Conservation (phyloP, 2,797 vertebrate species). For the Anabacerthia variegaticeps region DNA sequence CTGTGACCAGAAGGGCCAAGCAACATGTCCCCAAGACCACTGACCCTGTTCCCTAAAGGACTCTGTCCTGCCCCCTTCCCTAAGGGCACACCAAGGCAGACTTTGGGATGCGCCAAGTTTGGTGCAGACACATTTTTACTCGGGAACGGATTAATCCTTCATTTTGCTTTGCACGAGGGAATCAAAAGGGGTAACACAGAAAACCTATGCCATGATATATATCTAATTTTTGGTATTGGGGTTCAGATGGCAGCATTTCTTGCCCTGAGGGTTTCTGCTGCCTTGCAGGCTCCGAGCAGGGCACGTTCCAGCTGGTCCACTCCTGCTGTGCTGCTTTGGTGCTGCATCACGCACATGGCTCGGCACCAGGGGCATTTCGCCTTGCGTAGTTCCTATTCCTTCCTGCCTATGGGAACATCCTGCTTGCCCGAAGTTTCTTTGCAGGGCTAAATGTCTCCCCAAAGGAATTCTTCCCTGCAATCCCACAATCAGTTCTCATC, state of each 20-base stretch:
- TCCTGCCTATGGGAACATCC: constrained; percentile 80
- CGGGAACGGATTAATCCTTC: background rate
- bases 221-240: background rate
- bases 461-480: constrained; percentile 76
- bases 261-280: background rate
- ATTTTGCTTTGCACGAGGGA: background rate
- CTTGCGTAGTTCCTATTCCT: constrained; percentile 87
- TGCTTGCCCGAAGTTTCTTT: constrained; percentile 78
- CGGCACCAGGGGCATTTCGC: constrained; percentile 77
- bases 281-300: constrained; percentile 79
- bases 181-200: background rate
- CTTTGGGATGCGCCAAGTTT: background rate
- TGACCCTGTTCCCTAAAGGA: background rate
- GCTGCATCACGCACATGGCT: constrained; percentile 82
- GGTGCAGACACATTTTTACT: background rate
- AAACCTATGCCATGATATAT: background rate
- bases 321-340: constrained; percentile 82
- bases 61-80: background rate
- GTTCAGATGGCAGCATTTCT: background rate
- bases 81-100: no score
- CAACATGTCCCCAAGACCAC: background rate
- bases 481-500: constrained; percentile 73
- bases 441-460: constrained; percentile 78
- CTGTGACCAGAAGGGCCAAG: background rate
- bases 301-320: constrained; percentile 82